Percentiles rank a stretch among this genome's conserved stretches.
Conservation (phyloP, 2,113 vertebrate genomes). For the Channa argus region DNA sequence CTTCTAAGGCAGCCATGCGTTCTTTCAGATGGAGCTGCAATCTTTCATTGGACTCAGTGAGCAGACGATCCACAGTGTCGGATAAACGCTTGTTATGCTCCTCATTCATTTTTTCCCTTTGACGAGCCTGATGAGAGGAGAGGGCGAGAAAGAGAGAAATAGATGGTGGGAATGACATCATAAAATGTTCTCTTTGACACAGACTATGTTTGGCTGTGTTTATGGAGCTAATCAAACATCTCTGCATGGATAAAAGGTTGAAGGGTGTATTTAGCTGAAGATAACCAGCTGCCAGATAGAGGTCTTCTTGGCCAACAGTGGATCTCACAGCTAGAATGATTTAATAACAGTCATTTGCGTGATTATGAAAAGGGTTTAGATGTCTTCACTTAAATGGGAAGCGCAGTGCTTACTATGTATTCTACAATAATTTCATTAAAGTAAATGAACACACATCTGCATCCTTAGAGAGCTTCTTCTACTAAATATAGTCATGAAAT, state of each 20-base stretch:
- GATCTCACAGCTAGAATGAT: slow-evolving; percentile 41
- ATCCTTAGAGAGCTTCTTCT: slow-evolving; percentile 46
- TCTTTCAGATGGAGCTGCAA: slow-evolving; percentile 97
- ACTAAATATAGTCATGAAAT: slow-evolving; percentile 77
- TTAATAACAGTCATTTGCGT: slow-evolving; percentile 67
- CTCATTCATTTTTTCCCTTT: slow-evolving; percentile 98
- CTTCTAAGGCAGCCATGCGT: slow-evolving; percentile 95
- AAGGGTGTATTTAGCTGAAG: slow-evolving; percentile 52
- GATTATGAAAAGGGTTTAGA: slow-evolving; percentile 60
- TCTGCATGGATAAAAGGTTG: slow-evolving; percentile 60
- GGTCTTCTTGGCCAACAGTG: slow-evolving; percentile 59
- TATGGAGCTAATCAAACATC: slow-evolving; percentile 62
- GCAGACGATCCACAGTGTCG: slow-evolving; percentile 94
- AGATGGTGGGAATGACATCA: slow-evolving; percentile 24
- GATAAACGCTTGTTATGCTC: slow-evolving; percentile 97
- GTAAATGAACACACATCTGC: slow-evolving; percentile 59
- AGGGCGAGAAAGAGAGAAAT: slow-evolving; percentile 26
- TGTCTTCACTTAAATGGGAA: slow-evolving; percentile 26
- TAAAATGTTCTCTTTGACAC: slow-evolving; percentile 54
- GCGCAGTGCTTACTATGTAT: slow-evolving; percentile 39
- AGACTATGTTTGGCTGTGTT: slow-evolving; percentile 51
- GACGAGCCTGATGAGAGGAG: slow-evolving; percentile 87
- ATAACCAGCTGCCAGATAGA: slow-evolving; percentile 60
- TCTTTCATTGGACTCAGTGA: slow-evolving; percentile 94
- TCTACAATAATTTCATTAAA: slow-evolving; percentile 36